A percentile compares a stretch with the other conserved stretches of the same genome.
These are phyloP conservation scores for Chunga burmeisteri DNA, from an alignment of 2,113 vertebrate species.

Conservation along the genomic window DNA sequence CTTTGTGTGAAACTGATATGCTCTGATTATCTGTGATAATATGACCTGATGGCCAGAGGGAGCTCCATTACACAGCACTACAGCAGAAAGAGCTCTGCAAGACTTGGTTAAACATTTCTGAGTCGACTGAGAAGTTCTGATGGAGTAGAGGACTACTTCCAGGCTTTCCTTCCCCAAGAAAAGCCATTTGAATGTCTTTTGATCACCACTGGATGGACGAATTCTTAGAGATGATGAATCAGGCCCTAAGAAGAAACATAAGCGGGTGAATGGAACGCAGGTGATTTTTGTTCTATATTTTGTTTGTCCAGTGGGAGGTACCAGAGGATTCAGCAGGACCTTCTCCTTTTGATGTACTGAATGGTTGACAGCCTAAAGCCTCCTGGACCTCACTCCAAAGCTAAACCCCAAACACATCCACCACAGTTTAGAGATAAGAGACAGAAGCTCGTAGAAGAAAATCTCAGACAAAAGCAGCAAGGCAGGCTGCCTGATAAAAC, in stretches of 20 bases:
- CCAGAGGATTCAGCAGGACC: not conserved
- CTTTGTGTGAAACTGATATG: conserved; percentile 23
- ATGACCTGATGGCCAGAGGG: conserved; percentile 40
- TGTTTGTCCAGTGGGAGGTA: not conserved
- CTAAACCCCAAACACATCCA: not conserved
- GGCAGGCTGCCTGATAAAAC: not conserved
- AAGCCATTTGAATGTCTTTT: not conserved
- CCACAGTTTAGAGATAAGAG: conserved; percentile 1
- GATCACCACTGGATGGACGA: not conserved
- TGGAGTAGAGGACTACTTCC: not conserved
- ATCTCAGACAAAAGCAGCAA: not conserved
- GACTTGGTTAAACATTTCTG: not conserved
- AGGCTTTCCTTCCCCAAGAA: not conserved
- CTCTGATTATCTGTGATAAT: conserved; percentile 55
- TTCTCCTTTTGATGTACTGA: not conserved
- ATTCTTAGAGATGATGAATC: not conserved
- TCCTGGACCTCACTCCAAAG: not conserved
- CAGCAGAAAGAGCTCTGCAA: not conserved
- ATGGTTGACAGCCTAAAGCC: not conserved
- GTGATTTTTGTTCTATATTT: not conserved
- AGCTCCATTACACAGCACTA: not conserved
- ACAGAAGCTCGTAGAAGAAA: not conserved
- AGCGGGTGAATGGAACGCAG: not conserved
- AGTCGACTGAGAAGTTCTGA: not conserved
- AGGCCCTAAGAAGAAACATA: not conserved